Base-by-base conservation (phyloP, 1,140 invertebrate genomes). In the Brachionus paranguensis region DNA sequence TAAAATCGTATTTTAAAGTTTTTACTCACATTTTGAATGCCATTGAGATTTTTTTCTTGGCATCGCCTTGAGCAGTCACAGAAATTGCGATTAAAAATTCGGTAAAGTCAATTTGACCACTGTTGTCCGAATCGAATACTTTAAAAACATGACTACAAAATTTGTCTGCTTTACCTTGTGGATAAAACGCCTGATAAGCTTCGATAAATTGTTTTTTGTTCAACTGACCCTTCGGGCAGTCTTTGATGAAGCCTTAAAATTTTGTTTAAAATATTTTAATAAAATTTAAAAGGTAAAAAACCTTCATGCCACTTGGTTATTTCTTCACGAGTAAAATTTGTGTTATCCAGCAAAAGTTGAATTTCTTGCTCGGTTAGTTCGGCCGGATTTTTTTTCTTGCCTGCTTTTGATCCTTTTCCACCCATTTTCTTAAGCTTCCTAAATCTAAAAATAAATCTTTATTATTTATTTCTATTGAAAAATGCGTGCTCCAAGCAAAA, bases 271-370 rank as follows among this genome's bases (percentile, higher is more conserved):
- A 60, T 60, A 17, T 60, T 20, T n/a, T 24, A 8, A 27, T 20
- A 20, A 5, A 8, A 47, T 47, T 47, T 14, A 47, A n/a, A 24
- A 60, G 20, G 20, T 17, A 20, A 20, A 0, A 11, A n/a, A 60
- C 89, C 89, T 83, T 88, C 86, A 83, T 90, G 89, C 89, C 89
- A 90, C 84, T 89, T 86, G 84, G 88, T 88, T 65, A 90, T 90
- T 86, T 90, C 88, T 43, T 86, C 85, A 74, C 88, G 88, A 41
- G 87, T 87, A 85, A 90, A 90, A 33, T 88, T 88, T 70, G 89
- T 90, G 84, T 90, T 89, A 50, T 86, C 85, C 70, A 87, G 86
- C n/a, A 90, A 86, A 85, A 89, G 89, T 8, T 87, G 85, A 53
- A 90, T 85, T 79, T 90, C 89, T 84, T 90, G 88, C 6, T 86